Evolutionary conservation across 2,797 vertebrate species (phyloP).

Genomic region (Acipenser ruthenus): DNA sequence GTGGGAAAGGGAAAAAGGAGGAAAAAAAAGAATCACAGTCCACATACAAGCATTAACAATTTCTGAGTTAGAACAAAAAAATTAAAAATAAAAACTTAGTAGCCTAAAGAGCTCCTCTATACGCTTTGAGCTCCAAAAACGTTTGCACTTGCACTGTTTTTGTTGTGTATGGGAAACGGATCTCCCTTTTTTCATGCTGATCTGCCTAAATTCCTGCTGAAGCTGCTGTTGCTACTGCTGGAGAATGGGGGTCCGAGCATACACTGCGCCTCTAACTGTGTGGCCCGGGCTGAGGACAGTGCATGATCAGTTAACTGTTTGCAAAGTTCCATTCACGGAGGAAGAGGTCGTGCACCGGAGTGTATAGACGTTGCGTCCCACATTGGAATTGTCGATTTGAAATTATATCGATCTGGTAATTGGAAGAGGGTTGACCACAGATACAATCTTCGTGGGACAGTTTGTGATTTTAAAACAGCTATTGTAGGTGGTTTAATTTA

Average conservation of each 20-base stretch:
- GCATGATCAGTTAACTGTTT: conserved; percentile 54
- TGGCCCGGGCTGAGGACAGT: conserved; percentile 69
- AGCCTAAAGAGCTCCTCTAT: conserved; percentile 45
- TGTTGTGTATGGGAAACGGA: conserved; percentile 26
- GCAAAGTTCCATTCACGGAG: conserved; percentile 27
- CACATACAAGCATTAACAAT: conserved; percentile 49
- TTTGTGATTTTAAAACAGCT: too few relatives aligned
- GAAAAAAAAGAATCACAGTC: conserved; percentile 44
- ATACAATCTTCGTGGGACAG: too few relatives aligned
- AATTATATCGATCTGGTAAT: conserved; percentile 19
- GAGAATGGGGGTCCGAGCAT: conserved; percentile 63
- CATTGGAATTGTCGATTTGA: conserved; percentile 16
- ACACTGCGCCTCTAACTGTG: conserved; percentile 81
- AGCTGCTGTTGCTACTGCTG: conserved; percentile 38
- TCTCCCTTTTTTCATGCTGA: conserved; percentile 23
- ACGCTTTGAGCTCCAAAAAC: conserved; percentile 42
- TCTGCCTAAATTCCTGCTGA: conserved; percentile 24
- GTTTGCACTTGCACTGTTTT: conserved; percentile 28
- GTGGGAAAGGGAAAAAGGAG: conserved; percentile 78
- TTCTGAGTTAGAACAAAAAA: conserved; percentile 43
- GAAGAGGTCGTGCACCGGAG: conserved; percentile 18
- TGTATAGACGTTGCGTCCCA: conserved; percentile 1
- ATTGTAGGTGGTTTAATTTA: too few relatives aligned
- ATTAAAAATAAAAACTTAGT: conserved; percentile 42
- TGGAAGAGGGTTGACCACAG: not conserved